Percentiles rank a stretch among this genome's conserved stretches.
phyloP scores from a whole-genome alignment of 2,113 vertebrate species.

The Brachirus orientalis region DNA sequence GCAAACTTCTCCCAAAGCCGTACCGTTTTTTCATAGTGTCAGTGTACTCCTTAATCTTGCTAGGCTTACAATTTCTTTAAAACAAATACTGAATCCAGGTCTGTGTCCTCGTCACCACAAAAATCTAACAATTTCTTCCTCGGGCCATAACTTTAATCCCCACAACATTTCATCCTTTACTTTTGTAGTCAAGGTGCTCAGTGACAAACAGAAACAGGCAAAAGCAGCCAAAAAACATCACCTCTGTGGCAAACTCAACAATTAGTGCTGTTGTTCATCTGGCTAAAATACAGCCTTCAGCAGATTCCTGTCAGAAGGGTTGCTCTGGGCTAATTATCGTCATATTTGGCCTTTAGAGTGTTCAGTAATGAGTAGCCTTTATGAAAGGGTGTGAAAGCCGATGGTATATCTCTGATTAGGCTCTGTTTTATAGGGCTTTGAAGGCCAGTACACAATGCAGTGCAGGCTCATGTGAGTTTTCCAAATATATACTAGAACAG shows the following conservation, averaged over 20 bases:
- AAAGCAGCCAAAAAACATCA: not conserved
- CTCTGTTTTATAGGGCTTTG: not conserved
- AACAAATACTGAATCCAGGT: too few species aligned
- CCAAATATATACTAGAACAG: not conserved
- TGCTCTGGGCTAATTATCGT: slow-evolving; percentile 15
- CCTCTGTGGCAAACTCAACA: not conserved
- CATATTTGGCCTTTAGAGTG: slow-evolving; percentile 21
- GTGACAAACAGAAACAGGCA: not conserved
- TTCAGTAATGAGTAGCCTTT: slow-evolving; percentile 16
- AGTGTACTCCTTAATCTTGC: too few species aligned
- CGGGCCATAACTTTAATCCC: not conserved
- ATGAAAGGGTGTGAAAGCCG: slow-evolving; percentile 15
- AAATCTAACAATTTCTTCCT: too few species aligned
- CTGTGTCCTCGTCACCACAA: too few species aligned
- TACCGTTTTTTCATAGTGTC: too few species aligned
- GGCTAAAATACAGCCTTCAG: not conserved
- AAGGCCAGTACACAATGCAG: not conserved
- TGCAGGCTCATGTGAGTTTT: not conserved
- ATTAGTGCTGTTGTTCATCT: not conserved
- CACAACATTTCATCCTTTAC: not conserved
- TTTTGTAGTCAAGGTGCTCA: not conserved
- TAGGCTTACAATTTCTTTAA: too few species aligned
- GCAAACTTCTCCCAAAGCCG: too few species aligned
- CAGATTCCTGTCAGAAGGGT: not conserved
- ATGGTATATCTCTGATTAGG: not conserved